Conservation (phyloP, 2,797 vertebrate species). For the Podargus strigoides region DNA sequence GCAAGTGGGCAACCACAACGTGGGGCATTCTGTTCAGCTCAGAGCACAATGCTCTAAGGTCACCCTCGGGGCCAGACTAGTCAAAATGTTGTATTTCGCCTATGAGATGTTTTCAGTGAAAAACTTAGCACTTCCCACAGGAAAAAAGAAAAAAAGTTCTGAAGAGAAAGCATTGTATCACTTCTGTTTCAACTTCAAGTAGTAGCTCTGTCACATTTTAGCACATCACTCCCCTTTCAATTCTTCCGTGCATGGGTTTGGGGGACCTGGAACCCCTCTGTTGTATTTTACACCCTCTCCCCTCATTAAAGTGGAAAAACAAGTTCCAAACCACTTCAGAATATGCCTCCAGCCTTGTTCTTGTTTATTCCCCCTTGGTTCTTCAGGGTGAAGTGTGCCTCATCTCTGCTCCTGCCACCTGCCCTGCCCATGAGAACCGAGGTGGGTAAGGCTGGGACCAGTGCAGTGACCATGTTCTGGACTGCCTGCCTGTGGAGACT, state of each 20-base stretch:
- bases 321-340: neutral
- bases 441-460: neutral
- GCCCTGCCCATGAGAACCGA: neutral
- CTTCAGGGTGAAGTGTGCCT: neutral
- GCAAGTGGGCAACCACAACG: neutral
- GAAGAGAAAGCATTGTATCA: neutral
- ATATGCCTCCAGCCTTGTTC: neutral
- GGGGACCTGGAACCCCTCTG: neutral
- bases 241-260: neutral
- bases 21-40: neutral
- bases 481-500: neutral
- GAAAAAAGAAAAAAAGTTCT: fast-evolving
- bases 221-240: neutral
- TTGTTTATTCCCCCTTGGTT: neutral
- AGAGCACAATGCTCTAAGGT: neutral
- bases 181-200: neutral
- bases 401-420: neutral
- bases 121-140: neutral
- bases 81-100: neutral
- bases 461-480: fast-evolving
- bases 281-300: neutral
- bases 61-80: neutral
- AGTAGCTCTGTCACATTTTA: neutral
- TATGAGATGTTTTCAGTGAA: neutral
- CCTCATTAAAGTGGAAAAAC: neutral